A percentile compares a stretch with the other conserved stretches of the same genome.
These are phyloP conservation scores for Siniperca scherzeri DNA, from an alignment of 2,797 vertebrate genomes.

Conservation along the genomic window DNA sequence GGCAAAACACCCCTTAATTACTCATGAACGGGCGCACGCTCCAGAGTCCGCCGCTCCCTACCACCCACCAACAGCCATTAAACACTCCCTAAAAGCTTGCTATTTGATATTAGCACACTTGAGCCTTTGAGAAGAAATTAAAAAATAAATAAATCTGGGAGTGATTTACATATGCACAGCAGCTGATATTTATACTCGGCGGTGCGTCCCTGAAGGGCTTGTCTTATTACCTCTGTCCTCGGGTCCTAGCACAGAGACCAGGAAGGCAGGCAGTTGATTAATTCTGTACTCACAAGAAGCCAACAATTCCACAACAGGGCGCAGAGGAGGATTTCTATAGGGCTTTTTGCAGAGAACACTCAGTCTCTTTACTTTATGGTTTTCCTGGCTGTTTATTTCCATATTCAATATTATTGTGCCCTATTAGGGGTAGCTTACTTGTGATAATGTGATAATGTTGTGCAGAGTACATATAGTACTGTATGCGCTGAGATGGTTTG, in stretches of 20 bases:
- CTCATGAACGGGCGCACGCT: conserved; percentile 95
- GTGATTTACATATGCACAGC: conserved; percentile 99
- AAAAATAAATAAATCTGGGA: conserved; percentile 85
- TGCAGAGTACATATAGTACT: not conserved
- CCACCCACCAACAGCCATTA: conserved; percentile 99
- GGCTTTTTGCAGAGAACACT: conserved; percentile 51
- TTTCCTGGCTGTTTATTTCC: conserved; percentile 59
- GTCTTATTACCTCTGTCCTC: conserved; percentile 98
- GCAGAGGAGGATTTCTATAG: conserved; percentile 86
- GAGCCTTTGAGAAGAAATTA: conserved; percentile 89
- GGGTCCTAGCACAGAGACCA: conserved; percentile 94
- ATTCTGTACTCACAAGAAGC: conserved; percentile 96
- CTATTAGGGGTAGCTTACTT: conserved; percentile 48
- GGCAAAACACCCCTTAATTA: conserved; percentile 99
- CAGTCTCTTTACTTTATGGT: conserved; percentile 55
- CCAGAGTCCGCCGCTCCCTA: conserved; percentile 88
- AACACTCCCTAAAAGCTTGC: conserved; percentile 98
- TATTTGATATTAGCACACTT: conserved; percentile 99
- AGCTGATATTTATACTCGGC: conserved; percentile 98
- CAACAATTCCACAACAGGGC: conserved; percentile 92
- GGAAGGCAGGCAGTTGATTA: conserved; percentile 98
- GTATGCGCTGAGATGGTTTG: conserved; percentile 49
- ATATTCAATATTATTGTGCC: conserved; percentile 59
- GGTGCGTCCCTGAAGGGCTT: conserved; percentile 94
- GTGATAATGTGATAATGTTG: conserved; percentile 52